These are phyloP conservation scores for Salminus brasiliensis DNA, from an alignment of 2,113 vertebrate species.

Conservation along the genomic window DNA sequence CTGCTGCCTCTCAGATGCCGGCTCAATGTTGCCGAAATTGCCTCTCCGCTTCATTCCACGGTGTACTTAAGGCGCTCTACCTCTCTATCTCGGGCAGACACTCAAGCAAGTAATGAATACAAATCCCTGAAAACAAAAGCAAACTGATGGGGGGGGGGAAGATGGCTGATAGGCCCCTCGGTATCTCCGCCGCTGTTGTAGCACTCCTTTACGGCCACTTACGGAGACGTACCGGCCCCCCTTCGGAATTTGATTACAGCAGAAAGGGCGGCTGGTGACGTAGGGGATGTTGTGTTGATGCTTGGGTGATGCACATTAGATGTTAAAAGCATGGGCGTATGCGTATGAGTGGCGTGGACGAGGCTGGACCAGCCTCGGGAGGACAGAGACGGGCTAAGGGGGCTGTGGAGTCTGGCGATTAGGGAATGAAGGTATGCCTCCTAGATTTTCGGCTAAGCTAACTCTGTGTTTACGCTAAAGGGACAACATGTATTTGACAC, in stretches of 20 bases:
- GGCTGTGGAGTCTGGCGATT: no score
- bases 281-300: not conserved
- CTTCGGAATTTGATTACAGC: conserved; percentile 1
- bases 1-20: conserved; percentile 1
- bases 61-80: conserved; percentile 13
- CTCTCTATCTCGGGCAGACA: conserved; percentile 8
- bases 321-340: not conserved
- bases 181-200: not conserved
- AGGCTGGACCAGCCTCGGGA: no score
- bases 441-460: no score
- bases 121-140: conserved; percentile 55
- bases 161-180: conserved; percentile 36
- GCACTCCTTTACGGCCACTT: conserved; percentile 15
- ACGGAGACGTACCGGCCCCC: not conserved
- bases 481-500: no score
- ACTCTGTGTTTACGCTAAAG: no score
- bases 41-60: conserved; percentile 34
- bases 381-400: no score
- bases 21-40: conserved; percentile 48
- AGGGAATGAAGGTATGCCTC: no score
- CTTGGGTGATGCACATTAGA: not conserved
- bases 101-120: conserved; percentile 44
- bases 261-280: not conserved
- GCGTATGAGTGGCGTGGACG: no score
- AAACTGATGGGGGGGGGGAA: conserved; percentile 33